Base-by-base conservation (phyloP, 2,888 invertebrate genomes). In the Kryphioiulus occultus region DNA sequence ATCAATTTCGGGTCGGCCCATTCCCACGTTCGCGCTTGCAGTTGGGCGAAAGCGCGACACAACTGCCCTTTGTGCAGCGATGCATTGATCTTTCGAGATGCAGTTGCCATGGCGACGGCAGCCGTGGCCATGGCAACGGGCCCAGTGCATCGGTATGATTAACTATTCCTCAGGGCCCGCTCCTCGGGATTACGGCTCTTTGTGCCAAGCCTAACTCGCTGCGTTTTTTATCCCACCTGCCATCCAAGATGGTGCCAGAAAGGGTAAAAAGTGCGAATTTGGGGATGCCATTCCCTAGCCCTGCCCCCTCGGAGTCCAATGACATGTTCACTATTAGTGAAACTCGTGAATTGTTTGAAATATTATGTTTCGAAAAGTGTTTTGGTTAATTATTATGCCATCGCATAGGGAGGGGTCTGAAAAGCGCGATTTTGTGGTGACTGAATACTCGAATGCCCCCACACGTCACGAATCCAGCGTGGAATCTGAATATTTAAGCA, bases 61-160 rank as follows among this genome's bases (percentile, higher is more conserved):
- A 88, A 88, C 85, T 88, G 88, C 78, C 86, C 86, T 86, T 88
- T 86, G 85, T 85, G 86, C 78, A 85, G 86, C 87, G 68, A 78
- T 68, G 85, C 85, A 47, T 88, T 86, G 85, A 88, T 88, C 68
- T 88, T 85, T 85, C 68, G 53, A 85, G 88, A 88, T 88, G 88
- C 59, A 39, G 88, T 83, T 88, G 87, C 86, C 42, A 87, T 88
- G 83, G 87, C 87, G 39, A 87, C 88, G 44, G 35, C 78, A 78
- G 39, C 85, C 42, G 88, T 88, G 78, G 87, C 86, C 86, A 44
- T 86, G 86, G 86, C 87, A 87, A 88, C 88, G 30, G 84, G 42
- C 85, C 82, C 39, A 26, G 44, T 84, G 87, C 59, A 86, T 86
- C 86, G 86, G 86, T 86, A 86, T 86, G 86, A 86, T 86, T 86